Conservation (phyloP, 2,797 vertebrate genomes). For the Catamblyrhynchus diadema region DNA sequence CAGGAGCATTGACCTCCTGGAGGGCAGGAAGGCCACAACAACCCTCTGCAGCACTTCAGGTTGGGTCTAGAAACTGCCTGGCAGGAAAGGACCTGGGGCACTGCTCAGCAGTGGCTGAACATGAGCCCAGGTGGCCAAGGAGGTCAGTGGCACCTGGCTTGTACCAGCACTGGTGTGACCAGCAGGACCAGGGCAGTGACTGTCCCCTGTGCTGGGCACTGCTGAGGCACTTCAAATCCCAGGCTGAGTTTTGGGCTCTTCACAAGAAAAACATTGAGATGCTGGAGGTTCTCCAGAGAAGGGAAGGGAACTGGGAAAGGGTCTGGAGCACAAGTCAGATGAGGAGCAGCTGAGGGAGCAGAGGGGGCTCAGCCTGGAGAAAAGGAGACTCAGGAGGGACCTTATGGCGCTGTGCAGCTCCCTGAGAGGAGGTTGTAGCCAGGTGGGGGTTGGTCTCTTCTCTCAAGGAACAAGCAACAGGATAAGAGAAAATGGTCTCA, state of each 20-base stretch:
- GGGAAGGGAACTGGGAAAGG: accelerated
- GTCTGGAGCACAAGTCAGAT: neutral
- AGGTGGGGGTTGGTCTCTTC: neutral
- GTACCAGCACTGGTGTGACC: neutral
- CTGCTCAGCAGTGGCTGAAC: neutral
- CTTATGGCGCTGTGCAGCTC: neutral
- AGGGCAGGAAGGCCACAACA: neutral
- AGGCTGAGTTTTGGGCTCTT: neutral
- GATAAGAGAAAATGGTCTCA: neutral
- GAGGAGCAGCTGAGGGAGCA: neutral
- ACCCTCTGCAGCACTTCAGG: neutral
- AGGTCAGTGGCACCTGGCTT: neutral
- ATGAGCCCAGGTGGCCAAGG: neutral
- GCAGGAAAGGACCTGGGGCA: neutral
- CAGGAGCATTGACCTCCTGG: neutral
- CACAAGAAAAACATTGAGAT: neutral
- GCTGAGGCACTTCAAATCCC: neutral
- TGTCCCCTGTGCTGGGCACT: neutral
- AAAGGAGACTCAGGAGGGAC: neutral
- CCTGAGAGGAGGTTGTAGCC: neutral
- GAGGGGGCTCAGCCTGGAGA: neutral
- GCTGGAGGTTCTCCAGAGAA: neutral
- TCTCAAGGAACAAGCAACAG: neutral
- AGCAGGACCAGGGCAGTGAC: neutral
- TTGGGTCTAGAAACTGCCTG: neutral